Base-by-base conservation (phyloP, 2,113 vertebrate genomes). In the Morone chrysops region DNA sequence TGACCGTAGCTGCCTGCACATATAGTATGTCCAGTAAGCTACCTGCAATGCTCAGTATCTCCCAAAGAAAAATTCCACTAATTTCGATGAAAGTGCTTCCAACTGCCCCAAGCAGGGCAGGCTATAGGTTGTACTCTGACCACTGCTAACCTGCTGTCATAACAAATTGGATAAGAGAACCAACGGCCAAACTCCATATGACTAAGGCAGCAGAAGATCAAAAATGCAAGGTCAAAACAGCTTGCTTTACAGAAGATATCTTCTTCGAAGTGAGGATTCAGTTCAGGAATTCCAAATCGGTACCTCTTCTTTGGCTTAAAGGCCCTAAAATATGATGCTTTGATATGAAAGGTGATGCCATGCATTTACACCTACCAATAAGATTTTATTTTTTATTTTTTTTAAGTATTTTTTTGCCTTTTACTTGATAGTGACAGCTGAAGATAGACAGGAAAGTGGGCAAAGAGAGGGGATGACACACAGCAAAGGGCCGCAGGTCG, bases 61-160 rank as follows among this genome's bases (percentile, higher is more conserved):
- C 54, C 36, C 25, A 51, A 54, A 62, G 25, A 74, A 77, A 53
- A 70, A 81, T 47, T 56, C n/a, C 36, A 3, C 22, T 68, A 45
- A 79, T 78, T 89, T 54, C 6, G 48, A 68, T 75, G 50, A 75
- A 78, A 70, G 82, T 16, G 56, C 45, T 79, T 63, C 75, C 45
- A 13, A 25, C 79, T 47, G 70, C 70, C 66, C 40, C 8, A 7
- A 77, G 75, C 70, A 81, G 38, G 6, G 6, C 8, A 50, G 50
- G 48, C 48, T 67, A 61, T 13, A 48, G 50, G 25, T 50, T 59
- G 11, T 22, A 16, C 62, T 76, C 25, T 65, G 79, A 70, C 78
- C 75, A 66, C 67, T 50, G 78, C 79, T 80, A 79, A 75, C 75
- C 86, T 83, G 80, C 82, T 67, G 81, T 80, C 83, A 82, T 53